Conservation (phyloP, 2,113 vertebrate genomes). For the Brachirus orientalis region DNA sequence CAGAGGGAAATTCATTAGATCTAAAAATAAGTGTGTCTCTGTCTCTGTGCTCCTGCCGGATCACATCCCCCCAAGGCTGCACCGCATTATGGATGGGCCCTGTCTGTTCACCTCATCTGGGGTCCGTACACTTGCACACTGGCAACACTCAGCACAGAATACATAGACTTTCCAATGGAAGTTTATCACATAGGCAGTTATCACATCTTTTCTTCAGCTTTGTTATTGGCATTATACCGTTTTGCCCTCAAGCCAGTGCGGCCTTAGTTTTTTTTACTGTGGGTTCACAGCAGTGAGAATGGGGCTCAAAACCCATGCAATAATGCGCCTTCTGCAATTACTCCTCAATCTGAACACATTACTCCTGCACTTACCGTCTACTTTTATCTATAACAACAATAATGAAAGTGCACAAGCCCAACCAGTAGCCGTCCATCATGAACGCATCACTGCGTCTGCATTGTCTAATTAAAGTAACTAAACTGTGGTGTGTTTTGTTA, state of each 20-base stretch:
- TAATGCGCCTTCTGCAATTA: conserved; percentile 59
- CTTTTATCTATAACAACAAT: conserved; percentile 33
- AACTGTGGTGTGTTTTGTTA: conserved; percentile 28
- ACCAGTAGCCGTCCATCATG: conserved; percentile 17
- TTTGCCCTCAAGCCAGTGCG: conserved; percentile 51
- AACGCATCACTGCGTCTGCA: conserved; percentile 18
- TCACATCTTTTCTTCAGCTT: conserved; percentile 45
- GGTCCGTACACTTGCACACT: conserved; percentile 19
- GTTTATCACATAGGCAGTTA: conserved; percentile 61
- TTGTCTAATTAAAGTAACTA: conserved; percentile 27
- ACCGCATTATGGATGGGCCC: conserved; percentile 73
- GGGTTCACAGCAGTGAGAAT: conserved; percentile 26
- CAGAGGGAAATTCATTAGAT: conserved; percentile 75
- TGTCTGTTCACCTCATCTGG: conserved; percentile 64
- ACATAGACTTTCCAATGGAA: conserved; percentile 43
- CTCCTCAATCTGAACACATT: conserved; percentile 53
- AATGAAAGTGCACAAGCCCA: not conserved
- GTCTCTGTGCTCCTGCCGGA: conserved; percentile 59
- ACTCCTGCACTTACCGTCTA: conserved; percentile 20
- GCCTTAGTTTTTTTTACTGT: conserved; percentile 35
- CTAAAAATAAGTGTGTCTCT: conserved; percentile 77
- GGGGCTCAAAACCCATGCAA: conserved; percentile 29
- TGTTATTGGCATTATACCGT: conserved; percentile 48
- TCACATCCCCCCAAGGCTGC: conserved; percentile 66
- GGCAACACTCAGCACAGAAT: not conserved